Base-by-base conservation (phyloP, 2,797 vertebrate species). In the Darevskia mixta region DNA sequence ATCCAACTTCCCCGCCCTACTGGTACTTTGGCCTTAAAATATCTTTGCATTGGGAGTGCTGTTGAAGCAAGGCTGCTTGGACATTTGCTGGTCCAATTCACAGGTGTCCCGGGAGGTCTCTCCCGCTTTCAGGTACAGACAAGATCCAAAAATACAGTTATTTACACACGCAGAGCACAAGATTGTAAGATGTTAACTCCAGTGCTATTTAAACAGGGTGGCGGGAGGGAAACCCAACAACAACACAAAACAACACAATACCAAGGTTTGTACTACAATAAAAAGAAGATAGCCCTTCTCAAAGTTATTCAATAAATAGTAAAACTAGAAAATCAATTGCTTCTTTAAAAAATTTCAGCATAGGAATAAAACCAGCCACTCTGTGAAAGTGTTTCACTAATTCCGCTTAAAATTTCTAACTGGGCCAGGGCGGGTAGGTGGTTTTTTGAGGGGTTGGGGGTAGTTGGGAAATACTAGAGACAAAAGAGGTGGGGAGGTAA, bases 221-320 rank as follows among this genome's bases (percentile, higher is more conserved):
- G 29, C 0, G 13, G 41, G 0, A 45, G 32, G 55, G 7, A 18
- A 43, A 64, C 61, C 61, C 61, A 64, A 64, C 61, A n/a, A 91
- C 87, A 88, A 89, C 85, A 89, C 85, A 88, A 87, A 83, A 0
- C 71, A 71, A 80, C 92, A 91, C 91, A 92, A 93, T 93, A 92
- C 87, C 88, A 81, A 95, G 78, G 88, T 95, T 95, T 91, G 94
- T 93, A 94, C 64, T 1, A 95, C 93, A 89, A 94, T 97, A 97
- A 93, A 97, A 97, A 97, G 96, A 96, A 97, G 96, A 96, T 97
- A 97, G 97, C 97, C 97, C 97, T 97, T 97, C 95, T 95, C 94
- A 95, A 93, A 95, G 94, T 95, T 95, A 96, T 92, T 97, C 96
- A 96, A 94, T 96, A 96, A 97, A 97, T 95, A 97, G 95, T 93